Evolutionary conservation across 2,888 invertebrate genomes (phyloP).

Genomic region (Dinocampus coccinellae): DNA sequence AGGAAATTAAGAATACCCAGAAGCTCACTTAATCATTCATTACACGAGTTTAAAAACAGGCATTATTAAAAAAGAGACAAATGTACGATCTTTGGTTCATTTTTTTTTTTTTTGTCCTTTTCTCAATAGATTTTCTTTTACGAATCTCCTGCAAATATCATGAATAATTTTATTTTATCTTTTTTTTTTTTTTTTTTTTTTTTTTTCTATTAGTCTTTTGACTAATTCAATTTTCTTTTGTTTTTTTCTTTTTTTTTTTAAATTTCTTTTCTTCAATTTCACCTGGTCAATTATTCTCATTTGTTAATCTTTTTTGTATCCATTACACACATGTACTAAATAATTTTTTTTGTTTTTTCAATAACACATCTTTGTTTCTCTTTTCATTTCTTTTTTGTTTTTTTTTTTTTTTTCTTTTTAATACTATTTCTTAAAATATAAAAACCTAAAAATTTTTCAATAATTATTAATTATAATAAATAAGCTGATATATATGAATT

Average conservation of each 20-base stretch:
- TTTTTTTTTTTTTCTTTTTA: not conserved
- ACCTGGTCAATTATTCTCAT: not conserved
- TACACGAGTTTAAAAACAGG: conserved; percentile 1
- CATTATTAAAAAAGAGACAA: not conserved
- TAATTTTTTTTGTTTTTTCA: not conserved
- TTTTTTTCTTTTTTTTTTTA: not conserved
- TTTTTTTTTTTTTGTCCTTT: conserved; percentile 21
- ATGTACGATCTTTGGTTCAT: conserved; percentile 23
- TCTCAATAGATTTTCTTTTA: conserved; percentile 3
- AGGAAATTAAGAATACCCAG: no score
- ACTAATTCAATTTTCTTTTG: not conserved
- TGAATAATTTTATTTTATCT: not conserved
- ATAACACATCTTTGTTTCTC: no score
- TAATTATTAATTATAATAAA: conserved; percentile 59
- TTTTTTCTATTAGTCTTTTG: not conserved
- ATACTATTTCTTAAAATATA: conserved; percentile 40
- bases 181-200: not conserved
- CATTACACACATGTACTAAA: no score
- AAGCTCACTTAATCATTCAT: not conserved
- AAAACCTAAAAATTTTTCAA: conserved; percentile 55
- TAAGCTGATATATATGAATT: conserved; percentile 59
- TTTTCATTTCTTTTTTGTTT: no score
- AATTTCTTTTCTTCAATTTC: not conserved
- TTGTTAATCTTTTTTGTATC: not conserved
- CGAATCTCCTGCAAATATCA: conserved; percentile 4